These are phyloP conservation scores for Pachyrhynchus sulphureomaculatus DNA, from an alignment of 1,140 invertebrate species.

Conservation along the genomic window DNA sequence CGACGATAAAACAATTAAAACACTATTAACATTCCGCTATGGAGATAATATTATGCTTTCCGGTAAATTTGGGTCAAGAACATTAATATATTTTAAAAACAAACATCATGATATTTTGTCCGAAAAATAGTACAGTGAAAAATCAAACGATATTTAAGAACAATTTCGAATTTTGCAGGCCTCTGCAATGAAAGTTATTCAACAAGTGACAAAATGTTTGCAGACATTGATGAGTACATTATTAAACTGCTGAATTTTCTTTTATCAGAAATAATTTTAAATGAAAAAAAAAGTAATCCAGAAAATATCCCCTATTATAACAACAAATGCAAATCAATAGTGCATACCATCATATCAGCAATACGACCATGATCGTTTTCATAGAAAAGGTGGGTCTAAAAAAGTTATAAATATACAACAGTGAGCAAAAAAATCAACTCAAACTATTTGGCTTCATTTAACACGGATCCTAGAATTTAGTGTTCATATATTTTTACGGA, in stretches of 20 bases:
- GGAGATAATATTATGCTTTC: too few species aligned
- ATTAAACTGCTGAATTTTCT: conserved; percentile 28
- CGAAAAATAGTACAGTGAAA: conserved; percentile 30
- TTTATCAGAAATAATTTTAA: conserved; percentile 31
- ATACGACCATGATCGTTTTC: conserved; percentile 15
- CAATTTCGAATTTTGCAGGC: conserved; percentile 25
- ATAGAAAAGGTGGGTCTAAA: conserved; percentile 29
- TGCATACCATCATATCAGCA: too few species aligned
- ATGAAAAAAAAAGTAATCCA: conserved; percentile 18
- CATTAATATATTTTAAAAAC: conserved; percentile 19
- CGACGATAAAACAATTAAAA: too few species aligned
- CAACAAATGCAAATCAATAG: conserved; percentile 15
- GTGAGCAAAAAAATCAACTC: too few species aligned
- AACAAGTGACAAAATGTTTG: conserved; percentile 31
- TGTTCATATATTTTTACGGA: too few species aligned
- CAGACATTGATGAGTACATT: conserved; percentile 28
- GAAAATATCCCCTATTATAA: conserved; percentile 11
- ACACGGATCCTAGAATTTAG: too few species aligned
- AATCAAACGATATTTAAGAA: conserved; percentile 5
- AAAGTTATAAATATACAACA: too few species aligned
- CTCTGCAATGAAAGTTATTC: conserved; percentile 22
- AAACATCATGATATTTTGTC: conserved; percentile 5
- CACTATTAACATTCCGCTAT: too few species aligned
- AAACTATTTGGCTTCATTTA: too few species aligned
- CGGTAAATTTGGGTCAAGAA: conserved; percentile 2